A percentile compares a stretch with the other conserved stretches of the same genome.
Conservation (phyloP, 2,113 vertebrate species). For the Gopherus evgoodei region DNA sequence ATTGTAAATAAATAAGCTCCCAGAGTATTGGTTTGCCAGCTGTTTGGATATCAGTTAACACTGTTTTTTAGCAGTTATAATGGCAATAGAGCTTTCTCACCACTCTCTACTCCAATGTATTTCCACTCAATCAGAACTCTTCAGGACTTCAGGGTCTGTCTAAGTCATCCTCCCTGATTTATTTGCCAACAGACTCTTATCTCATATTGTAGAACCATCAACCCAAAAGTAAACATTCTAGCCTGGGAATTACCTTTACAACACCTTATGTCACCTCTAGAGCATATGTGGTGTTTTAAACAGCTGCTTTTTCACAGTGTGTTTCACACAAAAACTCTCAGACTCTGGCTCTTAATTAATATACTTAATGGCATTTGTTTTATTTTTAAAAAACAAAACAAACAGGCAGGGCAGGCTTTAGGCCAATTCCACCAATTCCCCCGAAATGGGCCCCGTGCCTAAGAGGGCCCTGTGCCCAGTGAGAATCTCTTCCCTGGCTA, state of each 20-base stretch:
- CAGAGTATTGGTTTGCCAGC: neutral
- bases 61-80: conserved; percentile 38
- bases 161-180: conserved; percentile 19
- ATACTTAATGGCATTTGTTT: neutral
- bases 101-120: conserved; percentile 22
- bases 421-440: no score
- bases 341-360: neutral
- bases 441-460: no score
- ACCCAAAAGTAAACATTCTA: neutral
- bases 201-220: conserved; percentile 9
- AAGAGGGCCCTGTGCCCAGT: no score
- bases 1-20: conserved; percentile 45
- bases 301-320: neutral
- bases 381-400: neutral
- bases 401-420: neutral
- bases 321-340: neutral
- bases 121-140: neutral
- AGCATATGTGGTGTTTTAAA: neutral
- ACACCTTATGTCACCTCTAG: neutral
- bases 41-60: neutral
- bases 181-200: neutral
- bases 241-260: neutral
- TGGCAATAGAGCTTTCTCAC: conserved; percentile 48
- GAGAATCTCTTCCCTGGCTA: no score
- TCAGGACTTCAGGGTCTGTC: neutral